A percentile compares a stretch with the other conserved stretches of the same genome.
Conservation (phyloP, 2,113 vertebrate species). For the Xiphophorus hellerii region DNA sequence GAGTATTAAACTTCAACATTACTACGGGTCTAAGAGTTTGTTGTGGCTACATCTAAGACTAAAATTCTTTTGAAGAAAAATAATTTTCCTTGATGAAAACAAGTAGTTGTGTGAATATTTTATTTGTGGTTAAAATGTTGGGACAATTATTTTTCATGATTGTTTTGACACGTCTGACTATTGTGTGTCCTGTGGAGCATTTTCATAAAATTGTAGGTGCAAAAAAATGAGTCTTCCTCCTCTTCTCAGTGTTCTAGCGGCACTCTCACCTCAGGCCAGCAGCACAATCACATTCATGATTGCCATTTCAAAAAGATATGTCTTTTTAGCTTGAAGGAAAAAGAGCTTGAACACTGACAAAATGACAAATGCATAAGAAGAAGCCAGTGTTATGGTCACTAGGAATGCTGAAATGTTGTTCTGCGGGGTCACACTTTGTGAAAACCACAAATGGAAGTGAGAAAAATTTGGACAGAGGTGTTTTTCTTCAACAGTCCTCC, state of each 20-base stretch:
- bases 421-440: background rate
- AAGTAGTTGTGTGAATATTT: background rate
- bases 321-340: background rate
- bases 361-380: background rate
- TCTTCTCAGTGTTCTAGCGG: background rate
- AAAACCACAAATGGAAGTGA: background rate
- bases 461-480: background rate
- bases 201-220: background rate
- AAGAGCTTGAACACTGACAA: background rate
- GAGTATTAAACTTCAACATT: too few relatives aligned
- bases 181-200: background rate
- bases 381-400: background rate
- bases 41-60: background rate
- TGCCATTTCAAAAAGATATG: background rate
- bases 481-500: background rate
- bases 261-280: background rate
- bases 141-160: background rate
- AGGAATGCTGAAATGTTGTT: background rate
- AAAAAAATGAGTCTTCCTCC: too few relatives aligned
- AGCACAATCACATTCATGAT: background rate
- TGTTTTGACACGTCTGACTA: background rate
- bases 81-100: background rate
- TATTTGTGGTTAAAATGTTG: background rate
- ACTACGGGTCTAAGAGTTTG: background rate
- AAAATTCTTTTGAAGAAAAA: background rate